Percentiles rank a stretch among this genome's conserved stretches.
These are phyloP conservation scores for Vulpes lagopus DNA, from an alignment of 2,113 vertebrate genomes.

Conservation along the genomic window DNA sequence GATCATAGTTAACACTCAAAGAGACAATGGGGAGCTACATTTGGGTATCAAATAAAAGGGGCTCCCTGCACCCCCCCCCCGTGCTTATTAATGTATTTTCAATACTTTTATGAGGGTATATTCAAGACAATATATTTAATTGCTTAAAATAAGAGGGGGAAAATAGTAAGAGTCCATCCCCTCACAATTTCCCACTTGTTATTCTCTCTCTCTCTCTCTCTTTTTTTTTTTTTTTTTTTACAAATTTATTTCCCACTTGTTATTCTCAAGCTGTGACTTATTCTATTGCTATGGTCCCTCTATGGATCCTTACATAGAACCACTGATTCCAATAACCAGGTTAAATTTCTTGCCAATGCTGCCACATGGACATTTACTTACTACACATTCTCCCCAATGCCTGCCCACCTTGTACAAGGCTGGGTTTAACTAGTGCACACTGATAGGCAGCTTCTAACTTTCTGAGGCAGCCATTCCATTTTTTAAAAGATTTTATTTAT, in stretches of 20 bases:
- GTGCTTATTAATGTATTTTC: neutral
- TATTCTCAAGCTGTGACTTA: neutral
- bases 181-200: neutral
- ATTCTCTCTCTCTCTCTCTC: neutral
- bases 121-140: neutral
- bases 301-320: neutral
- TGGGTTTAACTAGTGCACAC: neutral
- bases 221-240: too few species aligned
- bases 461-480: neutral
- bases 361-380: neutral
- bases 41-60: neutral
- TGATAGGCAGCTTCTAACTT: neutral
- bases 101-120: constrained; percentile 10
- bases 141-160: neutral
- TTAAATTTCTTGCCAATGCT: neutral
- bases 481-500: neutral
- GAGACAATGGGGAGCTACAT: neutral
- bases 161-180: neutral
- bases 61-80: neutral
- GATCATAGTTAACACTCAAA: neutral
- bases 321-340: neutral
- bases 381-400: neutral
- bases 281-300: neutral
- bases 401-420: neutral
- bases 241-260: neutral